Evolutionary conservation across 2,888 invertebrate species (phyloP).

Genomic region (Leptodirus hochenwartii): DNA sequence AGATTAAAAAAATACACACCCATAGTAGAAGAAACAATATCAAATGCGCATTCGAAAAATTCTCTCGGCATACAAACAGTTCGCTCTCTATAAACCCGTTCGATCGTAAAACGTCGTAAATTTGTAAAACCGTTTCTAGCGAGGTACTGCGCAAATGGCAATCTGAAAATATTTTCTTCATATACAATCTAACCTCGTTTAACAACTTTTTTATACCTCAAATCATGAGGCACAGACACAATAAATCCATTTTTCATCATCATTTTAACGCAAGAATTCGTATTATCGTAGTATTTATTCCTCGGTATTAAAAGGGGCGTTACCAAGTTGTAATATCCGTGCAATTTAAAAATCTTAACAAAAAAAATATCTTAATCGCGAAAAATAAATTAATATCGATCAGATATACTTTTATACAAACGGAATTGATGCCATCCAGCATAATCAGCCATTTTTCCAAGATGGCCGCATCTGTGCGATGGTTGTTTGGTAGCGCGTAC

Average conservation of each 20-base stretch:
- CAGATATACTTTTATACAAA: background rate
- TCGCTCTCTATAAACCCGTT: conserved; percentile 69
- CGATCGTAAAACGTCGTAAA: conserved; percentile 72
- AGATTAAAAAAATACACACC: conserved; percentile 23
- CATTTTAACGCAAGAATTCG: conserved; percentile 48
- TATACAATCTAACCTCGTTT: background rate
- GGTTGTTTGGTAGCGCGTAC: background rate
- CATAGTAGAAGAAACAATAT: conserved; percentile 64
- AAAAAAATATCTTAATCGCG: background rate
- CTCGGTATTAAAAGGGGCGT: conserved; percentile 71
- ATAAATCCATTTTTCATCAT: conserved; percentile 80
- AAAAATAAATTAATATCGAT: conserved; percentile 1
- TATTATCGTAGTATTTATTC: conserved; percentile 36
- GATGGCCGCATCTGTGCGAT: too few species aligned
- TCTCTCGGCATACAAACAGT: conserved; percentile 77
- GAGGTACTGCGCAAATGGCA: conserved; percentile 64
- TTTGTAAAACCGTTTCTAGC: conserved; percentile 61
- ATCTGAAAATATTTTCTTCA: conserved; percentile 25
- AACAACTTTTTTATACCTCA: conserved; percentile 31
- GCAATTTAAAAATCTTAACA: conserved; percentile 43
- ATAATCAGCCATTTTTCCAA: too few species aligned
- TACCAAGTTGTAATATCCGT: conserved; percentile 61
- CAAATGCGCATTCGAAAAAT: conserved; percentile 80
- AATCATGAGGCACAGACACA: conserved; percentile 70
- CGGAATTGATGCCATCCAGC: too few species aligned